Evolutionary conservation across 2,888 invertebrate genomes (phyloP).

Genomic region (Eledona agricola): DNA sequence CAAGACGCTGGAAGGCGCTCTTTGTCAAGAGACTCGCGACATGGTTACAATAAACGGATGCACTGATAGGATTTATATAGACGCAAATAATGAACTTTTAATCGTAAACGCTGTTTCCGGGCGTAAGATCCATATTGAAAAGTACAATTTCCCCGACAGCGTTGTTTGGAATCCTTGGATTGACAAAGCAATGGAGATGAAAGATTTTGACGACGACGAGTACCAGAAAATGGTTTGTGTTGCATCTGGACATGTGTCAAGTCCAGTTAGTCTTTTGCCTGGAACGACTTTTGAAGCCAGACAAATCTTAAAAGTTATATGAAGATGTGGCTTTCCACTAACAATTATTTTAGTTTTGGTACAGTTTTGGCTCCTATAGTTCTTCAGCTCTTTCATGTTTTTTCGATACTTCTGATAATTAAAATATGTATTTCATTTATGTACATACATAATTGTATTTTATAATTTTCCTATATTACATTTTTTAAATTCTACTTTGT

Average conservation of each 20-base stretch:
- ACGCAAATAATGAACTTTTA: conserved; percentile 92
- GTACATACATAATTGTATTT: no score
- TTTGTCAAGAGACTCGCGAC: conserved; percentile 90
- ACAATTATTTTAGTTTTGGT: no score
- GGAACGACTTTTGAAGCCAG: conserved; percentile 92
- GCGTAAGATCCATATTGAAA: conserved; percentile 89
- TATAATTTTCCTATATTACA: no score
- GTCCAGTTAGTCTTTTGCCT: conserved; percentile 85
- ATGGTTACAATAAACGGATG: conserved; percentile 89
- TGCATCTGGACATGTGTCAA: conserved; percentile 89
- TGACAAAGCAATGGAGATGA: conserved; percentile 89
- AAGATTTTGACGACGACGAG: conserved; percentile 95
- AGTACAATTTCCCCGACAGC: conserved; percentile 94
- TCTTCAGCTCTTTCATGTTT: no score
- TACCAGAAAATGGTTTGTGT: conserved; percentile 97
- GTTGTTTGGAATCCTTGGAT: conserved; percentile 98
- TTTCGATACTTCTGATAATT: no score
- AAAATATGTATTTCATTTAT: no score
- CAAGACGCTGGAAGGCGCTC: conserved; percentile 83
- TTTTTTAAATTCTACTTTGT: no score
- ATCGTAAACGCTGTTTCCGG: conserved; percentile 92
- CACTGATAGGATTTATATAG: conserved; percentile 93
- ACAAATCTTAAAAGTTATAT: conserved; percentile 85
- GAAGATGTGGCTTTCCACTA: no score
- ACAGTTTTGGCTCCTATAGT: no score